Base-by-base conservation (phyloP, 1,140 invertebrate genomes). In the Drosophila suzukii region DNA sequence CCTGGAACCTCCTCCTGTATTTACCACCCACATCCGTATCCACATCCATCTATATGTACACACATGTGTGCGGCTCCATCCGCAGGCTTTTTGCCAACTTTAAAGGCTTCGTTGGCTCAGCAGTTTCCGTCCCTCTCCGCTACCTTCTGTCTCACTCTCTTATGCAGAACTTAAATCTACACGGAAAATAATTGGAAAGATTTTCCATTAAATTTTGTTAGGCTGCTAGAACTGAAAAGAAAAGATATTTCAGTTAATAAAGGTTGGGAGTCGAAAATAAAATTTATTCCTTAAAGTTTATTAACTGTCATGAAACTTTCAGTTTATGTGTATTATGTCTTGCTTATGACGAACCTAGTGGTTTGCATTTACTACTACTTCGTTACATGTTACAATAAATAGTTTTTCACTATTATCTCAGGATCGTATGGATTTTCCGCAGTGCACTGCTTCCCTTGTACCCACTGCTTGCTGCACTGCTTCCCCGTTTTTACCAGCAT, bases 71-170 rank as follows among this genome's bases (percentile, higher is more conserved):
- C 24, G 49, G 53, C 51, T 50, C 38, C 51, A 47, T 80, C 50
- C 54, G 55, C 76, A 78, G 76, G 76, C 80, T 82, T 77, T 75
- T 81, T 83, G 75, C 75, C 71, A 84, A 84, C 81, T 84, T 84
- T 68, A 84, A 84, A 84, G 81, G 81, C 81, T 84, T 84, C 81
- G 75, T 75, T 68, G 80, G 65, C 75, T 75, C 66, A 81, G 67
- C 73, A 81, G 54, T 75, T 81, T 79, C 43, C 49, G 58, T 47
- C 36, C 17, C 49, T 38, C 66, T 62, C 72, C 30, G 39, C 43
- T 47, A 24, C 39, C 41, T 20, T 36, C 38, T 44, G 11, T 13
- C 24, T 63, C 7, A 41, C 36, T 32, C 59, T 32, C 20, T 24
- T 57, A 36, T 49, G 38, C 32, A 51, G 47, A 44, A 68, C 38